Evolutionary conservation across 2,888 invertebrate species (phyloP), one percentile per base, ranked within the genome.

Genomic region (Peribatodes rhomboidaria): DNA sequence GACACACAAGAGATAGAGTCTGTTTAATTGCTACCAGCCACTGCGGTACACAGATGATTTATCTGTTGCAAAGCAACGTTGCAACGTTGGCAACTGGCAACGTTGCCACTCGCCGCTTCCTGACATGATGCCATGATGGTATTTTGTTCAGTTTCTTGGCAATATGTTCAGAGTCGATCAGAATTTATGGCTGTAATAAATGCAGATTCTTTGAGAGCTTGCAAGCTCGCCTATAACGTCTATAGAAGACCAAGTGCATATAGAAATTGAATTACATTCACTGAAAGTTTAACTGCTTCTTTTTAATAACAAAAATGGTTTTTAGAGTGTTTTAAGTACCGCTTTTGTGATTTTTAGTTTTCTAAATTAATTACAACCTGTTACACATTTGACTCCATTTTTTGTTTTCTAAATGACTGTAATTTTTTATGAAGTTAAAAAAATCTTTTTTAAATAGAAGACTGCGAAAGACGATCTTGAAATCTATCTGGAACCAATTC

Each of bases 41-140:
- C 71, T 63, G 66, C 46, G 52, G 69, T 69, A 71, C 72, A 72
- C 62, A 44, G 65, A 66, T 72, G 72, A 74, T 74, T 72, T 74
- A 74, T 71, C 39, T 59, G 46, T 39, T 16, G 14, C 47, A 37
- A 11, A 20, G 55, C 41, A 44, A 55, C 22, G 31, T 31, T 54
- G 55, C 41, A 44, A 55, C 22, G 31, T 31, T 54, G 35, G 20
- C 35, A 50, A 50, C 50, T 20, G 35, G 50, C 35, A 35, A 50
- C 41, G 50, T 33, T 47, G 31, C 49, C 61, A 55, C 46, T 69
- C 63, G 60, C 63, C 64, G 56, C 72, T 69, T 70, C 70, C 53
- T 46, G 20, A 37, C 46, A 53, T 53, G 16, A 22, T 46, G 41
- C 39, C 33, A n/a, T 52, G 44, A 42, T 44, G 44, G 18, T 55